phyloP scores from a whole-genome alignment of 2,113 vertebrate genomes.

The Microcebus lehilahytsara region DNA sequence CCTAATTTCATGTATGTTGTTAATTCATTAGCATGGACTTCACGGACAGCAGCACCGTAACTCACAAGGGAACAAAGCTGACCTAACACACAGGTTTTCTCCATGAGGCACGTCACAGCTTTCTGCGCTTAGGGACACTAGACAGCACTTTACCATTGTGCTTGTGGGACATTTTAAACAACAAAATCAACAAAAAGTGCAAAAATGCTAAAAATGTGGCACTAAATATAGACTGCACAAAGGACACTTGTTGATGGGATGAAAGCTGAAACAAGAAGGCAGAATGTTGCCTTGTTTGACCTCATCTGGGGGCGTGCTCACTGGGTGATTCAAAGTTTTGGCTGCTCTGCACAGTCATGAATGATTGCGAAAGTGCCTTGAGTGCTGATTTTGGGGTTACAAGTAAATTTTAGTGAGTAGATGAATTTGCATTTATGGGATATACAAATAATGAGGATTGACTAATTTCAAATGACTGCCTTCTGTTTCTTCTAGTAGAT shows the following conservation, averaged over 20 bases:
- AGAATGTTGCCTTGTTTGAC: neutral
- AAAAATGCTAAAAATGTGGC: neutral
- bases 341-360: rapidly evolving
- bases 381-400: neutral
- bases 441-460: rapidly evolving
- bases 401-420: neutral
- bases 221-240: rapidly evolving
- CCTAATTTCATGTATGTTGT: neutral
- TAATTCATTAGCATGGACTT: neutral
- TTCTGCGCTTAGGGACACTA: neutral
- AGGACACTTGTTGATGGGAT: neutral
- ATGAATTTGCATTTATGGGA: rapidly evolving
- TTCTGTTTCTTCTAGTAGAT: neutral
- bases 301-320: rapidly evolving
- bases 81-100: neutral
- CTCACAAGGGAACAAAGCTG: neutral
- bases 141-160: neutral
- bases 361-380: rapidly evolving
- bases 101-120: rapidly evolving
- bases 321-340: neutral
- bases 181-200: neutral
- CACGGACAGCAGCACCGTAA: rapidly evolving
- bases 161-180: neutral
- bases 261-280: neutral
- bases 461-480: neutral